phyloP scores from a whole-genome alignment of 2,888 invertebrate genomes.

The Ephialtes manifestator region DNA sequence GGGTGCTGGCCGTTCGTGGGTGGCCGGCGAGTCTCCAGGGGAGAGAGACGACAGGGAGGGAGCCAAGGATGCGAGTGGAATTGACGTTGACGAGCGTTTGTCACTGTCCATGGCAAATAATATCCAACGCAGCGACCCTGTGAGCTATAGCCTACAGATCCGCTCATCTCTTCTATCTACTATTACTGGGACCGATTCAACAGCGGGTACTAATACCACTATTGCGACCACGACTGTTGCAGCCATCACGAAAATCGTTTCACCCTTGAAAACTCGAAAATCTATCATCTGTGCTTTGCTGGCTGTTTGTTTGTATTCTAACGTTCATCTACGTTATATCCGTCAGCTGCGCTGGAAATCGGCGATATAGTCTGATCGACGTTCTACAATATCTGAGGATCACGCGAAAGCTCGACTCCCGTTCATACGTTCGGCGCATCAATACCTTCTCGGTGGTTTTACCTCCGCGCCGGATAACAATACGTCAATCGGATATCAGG shows the following conservation, averaged over 20 bases:
- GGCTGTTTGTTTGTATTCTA: conserved; percentile 7
- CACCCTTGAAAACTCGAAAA: not conserved
- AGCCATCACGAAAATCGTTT: conserved; percentile 18
- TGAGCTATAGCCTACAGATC: conserved; percentile 68
- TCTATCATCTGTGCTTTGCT: not conserved
- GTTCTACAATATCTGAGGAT: conserved; percentile 4
- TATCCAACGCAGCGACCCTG: conserved; percentile 80
- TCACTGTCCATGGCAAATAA: conserved; percentile 85
- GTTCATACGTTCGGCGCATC: not conserved
- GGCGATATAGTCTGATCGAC: not conserved
- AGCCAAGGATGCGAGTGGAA: conserved; percentile 80
- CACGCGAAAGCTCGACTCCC: not conserved
- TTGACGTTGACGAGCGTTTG: conserved; percentile 85
- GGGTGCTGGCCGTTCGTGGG: conserved; percentile 28
- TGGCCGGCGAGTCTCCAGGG: conserved; percentile 46
- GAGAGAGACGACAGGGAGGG: conserved; percentile 61
- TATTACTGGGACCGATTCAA: conserved; percentile 28
- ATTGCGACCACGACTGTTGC: conserved; percentile 10
- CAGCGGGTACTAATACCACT: conserved; percentile 40
- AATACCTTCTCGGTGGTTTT: not conserved
- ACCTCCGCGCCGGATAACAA: not conserved
- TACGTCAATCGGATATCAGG: not conserved
- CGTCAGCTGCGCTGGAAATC: not conserved
- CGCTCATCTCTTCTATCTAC: conserved; percentile 67
- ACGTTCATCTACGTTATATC: conserved; percentile 2